Percentiles rank a stretch among this genome's conserved stretches.
Conservation (phyloP, 2,797 vertebrate species). For the Nasua narica region DNA sequence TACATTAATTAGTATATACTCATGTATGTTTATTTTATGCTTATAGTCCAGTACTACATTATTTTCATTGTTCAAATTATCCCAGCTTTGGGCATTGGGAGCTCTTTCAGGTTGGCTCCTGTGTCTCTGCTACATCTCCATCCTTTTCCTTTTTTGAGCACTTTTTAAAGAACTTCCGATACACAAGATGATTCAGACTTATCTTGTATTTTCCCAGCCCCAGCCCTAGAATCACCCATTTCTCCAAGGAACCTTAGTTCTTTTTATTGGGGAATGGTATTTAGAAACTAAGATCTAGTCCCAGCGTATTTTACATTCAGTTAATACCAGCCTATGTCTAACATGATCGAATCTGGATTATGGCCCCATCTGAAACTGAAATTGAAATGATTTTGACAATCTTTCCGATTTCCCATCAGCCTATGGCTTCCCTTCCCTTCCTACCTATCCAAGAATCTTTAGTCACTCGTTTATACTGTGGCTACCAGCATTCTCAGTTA, state of each 20-base stretch:
- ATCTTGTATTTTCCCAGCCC: neutral
- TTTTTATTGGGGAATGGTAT: slow-evolving; percentile 6
- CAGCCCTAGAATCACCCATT: neutral
- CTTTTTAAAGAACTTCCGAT: neutral
- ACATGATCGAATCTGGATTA: neutral
- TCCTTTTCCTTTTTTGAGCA: neutral
- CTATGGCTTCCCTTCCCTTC: neutral
- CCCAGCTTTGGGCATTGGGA: neutral
- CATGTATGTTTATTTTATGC: neutral
- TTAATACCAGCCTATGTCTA: neutral
- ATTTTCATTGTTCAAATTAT: neutral
- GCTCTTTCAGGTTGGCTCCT: neutral
- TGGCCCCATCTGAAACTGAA: neutral
- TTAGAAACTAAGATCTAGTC: neutral
- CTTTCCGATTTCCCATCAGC: neutral
- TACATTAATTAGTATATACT: neutral
- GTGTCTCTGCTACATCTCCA: neutral
- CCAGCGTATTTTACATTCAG: neutral
- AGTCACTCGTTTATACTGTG: neutral
- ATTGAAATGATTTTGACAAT: neutral
- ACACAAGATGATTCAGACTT: neutral
- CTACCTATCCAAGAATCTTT: neutral
- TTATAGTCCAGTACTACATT: neutral
- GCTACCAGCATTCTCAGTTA: neutral
- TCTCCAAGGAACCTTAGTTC: neutral